Evolutionary conservation across 2,113 vertebrate species (phyloP).

Genomic region (Madoqua kirkii): DNA sequence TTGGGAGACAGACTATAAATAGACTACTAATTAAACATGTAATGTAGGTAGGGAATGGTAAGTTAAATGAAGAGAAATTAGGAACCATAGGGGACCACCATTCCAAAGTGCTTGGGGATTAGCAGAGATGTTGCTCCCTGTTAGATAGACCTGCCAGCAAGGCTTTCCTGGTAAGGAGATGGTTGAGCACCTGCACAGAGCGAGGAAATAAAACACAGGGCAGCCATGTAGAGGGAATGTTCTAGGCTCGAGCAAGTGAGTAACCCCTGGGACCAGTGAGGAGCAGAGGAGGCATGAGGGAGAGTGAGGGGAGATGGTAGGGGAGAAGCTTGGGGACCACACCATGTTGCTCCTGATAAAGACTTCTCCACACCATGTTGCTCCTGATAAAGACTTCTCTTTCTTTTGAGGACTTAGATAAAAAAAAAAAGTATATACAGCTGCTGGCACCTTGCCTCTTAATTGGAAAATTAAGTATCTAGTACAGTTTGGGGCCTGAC

Average conservation of each 20-base stretch:
- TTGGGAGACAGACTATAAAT: neutral
- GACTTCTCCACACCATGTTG: neutral
- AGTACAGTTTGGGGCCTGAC: neutral
- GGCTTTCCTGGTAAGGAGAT: neutral
- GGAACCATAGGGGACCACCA: neutral
- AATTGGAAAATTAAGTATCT: neutral
- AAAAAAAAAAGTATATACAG: neutral
- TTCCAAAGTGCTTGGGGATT: neutral
- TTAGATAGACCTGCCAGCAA: neutral
- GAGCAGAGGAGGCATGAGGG: neutral
- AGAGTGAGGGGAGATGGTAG: neutral
- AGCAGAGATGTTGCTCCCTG: neutral
- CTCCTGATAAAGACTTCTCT: neutral
- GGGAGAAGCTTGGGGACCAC: neutral
- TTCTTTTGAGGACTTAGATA: neutral
- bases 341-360: no score
- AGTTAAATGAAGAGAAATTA: neutral
- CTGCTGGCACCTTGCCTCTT: neutral
- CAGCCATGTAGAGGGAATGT: fast-evolving
- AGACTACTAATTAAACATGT: neutral
- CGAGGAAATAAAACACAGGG: no score
- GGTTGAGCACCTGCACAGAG: neutral
- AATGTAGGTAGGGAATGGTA: neutral
- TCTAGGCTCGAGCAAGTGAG: fast-evolving
- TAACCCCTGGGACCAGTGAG: neutral